A percentile compares a stretch with the other conserved stretches of the same genome.
Conservation (phyloP, 1,140 invertebrate species). For the Orius insidiosus region DNA sequence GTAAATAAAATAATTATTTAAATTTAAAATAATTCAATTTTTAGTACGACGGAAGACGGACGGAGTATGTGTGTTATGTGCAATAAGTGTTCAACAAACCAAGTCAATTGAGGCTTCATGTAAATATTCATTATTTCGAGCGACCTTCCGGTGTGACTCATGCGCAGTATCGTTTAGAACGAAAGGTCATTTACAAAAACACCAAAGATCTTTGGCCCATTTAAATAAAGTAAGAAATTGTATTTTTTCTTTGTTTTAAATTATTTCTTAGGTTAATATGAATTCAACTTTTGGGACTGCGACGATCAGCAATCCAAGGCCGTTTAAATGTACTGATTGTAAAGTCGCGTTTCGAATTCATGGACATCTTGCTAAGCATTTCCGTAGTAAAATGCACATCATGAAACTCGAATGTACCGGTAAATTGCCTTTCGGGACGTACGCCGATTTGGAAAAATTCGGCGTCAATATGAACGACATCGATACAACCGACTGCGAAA, state of each 20-base stretch:
- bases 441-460: constrained; percentile 81
- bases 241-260: constrained; percentile 4
- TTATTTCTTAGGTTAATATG: constrained; percentile 42
- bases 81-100: constrained; percentile 75
- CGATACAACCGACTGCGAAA: constrained; percentile 84
- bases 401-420: constrained; percentile 83
- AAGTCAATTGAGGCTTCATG: constrained; percentile 74
- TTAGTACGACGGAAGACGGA: constrained; percentile 45
- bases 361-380: constrained; percentile 88
- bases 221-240: constrained; percentile 60
- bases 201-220: constrained; percentile 75
- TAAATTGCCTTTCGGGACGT: constrained; percentile 89
- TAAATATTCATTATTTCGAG: constrained; percentile 93
- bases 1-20: not conserved
- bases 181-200: constrained; percentile 81
- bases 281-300: constrained; percentile 69
- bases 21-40: no score
- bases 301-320: constrained; percentile 74
- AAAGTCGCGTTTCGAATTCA: constrained; percentile 92
- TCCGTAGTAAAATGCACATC: constrained; percentile 92
- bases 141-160: constrained; percentile 72
- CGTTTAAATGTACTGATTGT: constrained; percentile 88
- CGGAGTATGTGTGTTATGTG: constrained; percentile 74
- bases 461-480: constrained; percentile 83
- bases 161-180: constrained; percentile 82